Percentiles rank a stretch among this genome's conserved stretches.
These are phyloP conservation scores for Amblyjoppa fuscipennis DNA, from an alignment of 2,888 invertebrate genomes.

Conservation along the genomic window DNA sequence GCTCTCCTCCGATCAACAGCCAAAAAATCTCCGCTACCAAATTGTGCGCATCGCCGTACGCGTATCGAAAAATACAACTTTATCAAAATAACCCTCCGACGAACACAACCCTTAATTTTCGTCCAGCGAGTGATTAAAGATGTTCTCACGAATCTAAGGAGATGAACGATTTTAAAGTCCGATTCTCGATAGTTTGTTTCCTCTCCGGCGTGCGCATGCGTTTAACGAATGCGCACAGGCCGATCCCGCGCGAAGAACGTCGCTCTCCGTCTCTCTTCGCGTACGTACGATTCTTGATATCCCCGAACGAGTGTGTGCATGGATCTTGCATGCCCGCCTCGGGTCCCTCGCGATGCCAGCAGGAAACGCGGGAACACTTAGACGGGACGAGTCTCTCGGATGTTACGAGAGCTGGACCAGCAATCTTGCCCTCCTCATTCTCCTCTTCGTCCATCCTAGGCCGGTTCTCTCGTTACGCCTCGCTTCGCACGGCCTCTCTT, in stretches of 20 bases:
- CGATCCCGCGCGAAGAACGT: no score
- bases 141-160: no score
- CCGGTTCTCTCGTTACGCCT: constrained; percentile 66
- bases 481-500: constrained; percentile 62
- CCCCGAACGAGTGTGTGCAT: no score
- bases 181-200: no score
- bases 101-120: no score
- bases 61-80: no score
- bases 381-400: constrained; percentile 51
- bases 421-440: constrained; percentile 31
- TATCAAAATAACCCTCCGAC: no score
- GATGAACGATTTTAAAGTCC: no score
- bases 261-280: not conserved
- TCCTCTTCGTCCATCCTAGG: constrained; percentile 43
- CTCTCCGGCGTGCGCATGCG: no score
- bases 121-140: no score
- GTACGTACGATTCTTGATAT: not conserved
- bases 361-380: constrained; percentile 63
- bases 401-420: constrained; percentile 33
- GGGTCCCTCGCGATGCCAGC: constrained; percentile 44
- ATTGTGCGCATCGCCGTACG: not conserved
- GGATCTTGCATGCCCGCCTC: no score
- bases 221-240: no score
- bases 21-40: not conserved
- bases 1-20: not conserved